Evolutionary conservation across 2,113 vertebrate genomes (phyloP), one percentile per base, ranked within the genome.

Genomic region (Sebastes fasciatus): DNA sequence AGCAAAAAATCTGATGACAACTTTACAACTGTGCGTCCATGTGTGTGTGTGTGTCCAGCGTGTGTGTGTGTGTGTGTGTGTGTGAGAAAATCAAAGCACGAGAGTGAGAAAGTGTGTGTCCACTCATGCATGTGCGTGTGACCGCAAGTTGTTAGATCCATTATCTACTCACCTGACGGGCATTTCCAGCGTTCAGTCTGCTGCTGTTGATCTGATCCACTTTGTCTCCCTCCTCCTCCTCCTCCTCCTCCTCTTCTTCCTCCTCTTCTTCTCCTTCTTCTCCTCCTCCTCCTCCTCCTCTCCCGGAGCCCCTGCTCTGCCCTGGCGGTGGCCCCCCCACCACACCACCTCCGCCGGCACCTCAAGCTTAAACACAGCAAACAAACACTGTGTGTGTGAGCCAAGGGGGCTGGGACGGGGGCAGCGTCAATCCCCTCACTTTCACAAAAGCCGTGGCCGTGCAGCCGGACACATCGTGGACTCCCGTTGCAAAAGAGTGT

Each of bases 91-190:
- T 14, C 57, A 42, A 26, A 49, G 40, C 21, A 6, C 69, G 45
- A 43, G 21, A 26, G 70, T 3, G 77, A 16, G 16, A 65, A 51
- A 13, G 60, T 64, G 80, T 62, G 70, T 54, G 72, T 21, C 63
- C 49, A 45, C 43, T 52, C 34, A 64, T 80, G 60, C 74, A 51
- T 80, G 79, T 17, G 26, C 0, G 64, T 40, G 63, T 17, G 83
- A 75, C 74, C 72, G 66, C 63, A 89, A 91, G 88, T 88, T 92
- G 62, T 79, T 71, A 84, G 67, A 80, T 88, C 80, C 42, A 79
- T 87, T 71, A 84, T 93, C 80, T 51, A 94, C 96, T 96, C 90
- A 96, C 96, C 96, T 96, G 95, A 93, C 84, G 90, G 94, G 92
- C 96, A 96, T 96, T 91, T 96, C 94, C 94, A 94, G 89, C 72